A percentile compares a stretch with the other conserved stretches of the same genome.
These are phyloP conservation scores for Folsomia manolachei DNA, from an alignment of 2,888 invertebrate genomes.

Conservation along the genomic window DNA sequence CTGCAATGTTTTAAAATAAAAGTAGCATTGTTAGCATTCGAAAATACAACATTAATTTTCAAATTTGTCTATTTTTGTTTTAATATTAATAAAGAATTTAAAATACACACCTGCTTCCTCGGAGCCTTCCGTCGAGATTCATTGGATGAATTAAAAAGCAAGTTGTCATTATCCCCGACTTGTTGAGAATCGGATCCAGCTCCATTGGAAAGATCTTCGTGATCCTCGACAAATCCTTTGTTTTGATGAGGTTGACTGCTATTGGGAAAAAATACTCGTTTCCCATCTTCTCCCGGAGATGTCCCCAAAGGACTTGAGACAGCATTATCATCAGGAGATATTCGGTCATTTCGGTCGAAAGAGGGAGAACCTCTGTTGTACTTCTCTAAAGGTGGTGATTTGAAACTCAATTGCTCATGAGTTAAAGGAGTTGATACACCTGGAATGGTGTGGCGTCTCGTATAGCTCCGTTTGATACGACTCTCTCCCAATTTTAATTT, in stretches of 20 bases:
- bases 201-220: neutral
- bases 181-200: neutral
- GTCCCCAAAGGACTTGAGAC: neutral
- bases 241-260: neutral
- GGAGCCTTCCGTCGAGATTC: constrained; percentile 42
- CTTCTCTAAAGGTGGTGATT: neutral
- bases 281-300: neutral
- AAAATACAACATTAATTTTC: no score
- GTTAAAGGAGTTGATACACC: neutral
- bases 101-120: constrained; percentile 43
- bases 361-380: neutral
- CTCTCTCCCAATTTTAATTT: constrained; percentile 32
- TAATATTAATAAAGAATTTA: neutral
- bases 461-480: constrained; percentile 36
- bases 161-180: constrained; percentile 6
- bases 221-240: neutral
- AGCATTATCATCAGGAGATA: neutral
- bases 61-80: neutral
- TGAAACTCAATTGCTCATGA: neutral
- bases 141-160: neutral
- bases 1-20: no score
- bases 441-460: constrained; percentile 31
- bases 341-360: no score
- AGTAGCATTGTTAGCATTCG: no score
- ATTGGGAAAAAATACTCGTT: neutral